Conservation (phyloP, 2,113 vertebrate species). For the Platysternon megacephalum region DNA sequence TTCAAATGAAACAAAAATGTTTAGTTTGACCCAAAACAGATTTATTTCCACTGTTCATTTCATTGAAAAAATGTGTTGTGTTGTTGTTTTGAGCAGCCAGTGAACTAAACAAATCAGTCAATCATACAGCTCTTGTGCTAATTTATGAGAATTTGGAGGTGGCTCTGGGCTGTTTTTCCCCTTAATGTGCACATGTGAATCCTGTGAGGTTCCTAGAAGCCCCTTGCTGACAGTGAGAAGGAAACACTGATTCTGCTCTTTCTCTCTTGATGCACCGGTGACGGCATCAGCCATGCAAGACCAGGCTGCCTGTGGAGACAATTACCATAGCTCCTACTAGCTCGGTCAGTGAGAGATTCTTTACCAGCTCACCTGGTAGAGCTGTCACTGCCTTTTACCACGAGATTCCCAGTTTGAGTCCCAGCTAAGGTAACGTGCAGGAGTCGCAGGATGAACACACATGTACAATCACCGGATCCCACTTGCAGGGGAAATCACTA, state of each 20-base stretch:
- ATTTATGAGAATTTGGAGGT: neutral
- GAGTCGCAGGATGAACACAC: accelerated
- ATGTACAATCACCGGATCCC: accelerated
- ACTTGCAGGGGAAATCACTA: neutral
- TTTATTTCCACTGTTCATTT: neutral
- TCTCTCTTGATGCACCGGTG: accelerated
- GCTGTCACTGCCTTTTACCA: accelerated
- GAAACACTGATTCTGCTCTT: neutral
- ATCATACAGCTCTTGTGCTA: accelerated
- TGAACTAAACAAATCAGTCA: neutral
- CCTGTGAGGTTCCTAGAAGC: accelerated
- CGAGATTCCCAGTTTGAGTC: accelerated
- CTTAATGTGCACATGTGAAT: neutral
- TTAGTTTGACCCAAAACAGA: neutral
- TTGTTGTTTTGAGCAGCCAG: neutral
- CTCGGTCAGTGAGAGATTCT: accelerated
- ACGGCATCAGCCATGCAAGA: accelerated
- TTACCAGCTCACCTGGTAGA: neutral
- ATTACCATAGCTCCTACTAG: accelerated
- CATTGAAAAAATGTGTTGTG: neutral
- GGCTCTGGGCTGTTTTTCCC: neutral
- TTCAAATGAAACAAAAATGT: neutral
- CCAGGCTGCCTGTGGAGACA: neutral
- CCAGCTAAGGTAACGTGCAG: accelerated
- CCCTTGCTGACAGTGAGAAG: neutral